Base-by-base conservation (phyloP, 1,140 invertebrate species). In the Maniola jurtina region DNA sequence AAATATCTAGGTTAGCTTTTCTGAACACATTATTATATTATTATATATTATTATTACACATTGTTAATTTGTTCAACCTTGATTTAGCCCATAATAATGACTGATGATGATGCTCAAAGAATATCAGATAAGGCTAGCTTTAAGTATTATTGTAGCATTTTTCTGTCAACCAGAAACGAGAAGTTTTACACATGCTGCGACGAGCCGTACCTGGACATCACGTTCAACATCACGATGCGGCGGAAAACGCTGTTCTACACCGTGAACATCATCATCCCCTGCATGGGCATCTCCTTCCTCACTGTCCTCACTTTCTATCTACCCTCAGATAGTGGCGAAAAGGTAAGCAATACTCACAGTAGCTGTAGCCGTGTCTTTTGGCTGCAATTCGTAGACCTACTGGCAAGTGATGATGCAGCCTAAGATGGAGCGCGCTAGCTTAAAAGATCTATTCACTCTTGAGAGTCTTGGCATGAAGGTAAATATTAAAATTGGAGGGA, bases 261-360 rank as follows among this genome's bases (percentile, higher is more conserved):
- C 2, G 98, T 99, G 69, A 99, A 99, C 92, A 94, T 99, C 77
- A 99, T 99, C 86, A 98, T 99, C 84, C 97, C 98, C 14, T 99
- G 97, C 86, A 98, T 99, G 94, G 98, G 97, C 50, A 99, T 99
- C 84, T 99, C 98, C 40, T 99, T 99, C 91, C 95, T 99, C 70
- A 99, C 99, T 59, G 97, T 99, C 47, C 94, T 99, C 68, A 98
- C 99, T 34, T 99, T 99, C 93, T 99, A 99, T 89, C 91, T 99
- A 81, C 99, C 99, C 67, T 99, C 98, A 63, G 98, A 99, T 91
- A 98, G 97, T 87, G 98, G 99, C 72, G 99, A 99, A 93, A 99
- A 99, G 94, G 98, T 99, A 91, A 67, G 48, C 25, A 35, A 8
- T 9, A 36, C 14, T 15, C 14, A 14, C 1, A 5, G 45, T 48